Conservation (phyloP, 2,888 invertebrate genomes). For the Alitta virens region DNA sequence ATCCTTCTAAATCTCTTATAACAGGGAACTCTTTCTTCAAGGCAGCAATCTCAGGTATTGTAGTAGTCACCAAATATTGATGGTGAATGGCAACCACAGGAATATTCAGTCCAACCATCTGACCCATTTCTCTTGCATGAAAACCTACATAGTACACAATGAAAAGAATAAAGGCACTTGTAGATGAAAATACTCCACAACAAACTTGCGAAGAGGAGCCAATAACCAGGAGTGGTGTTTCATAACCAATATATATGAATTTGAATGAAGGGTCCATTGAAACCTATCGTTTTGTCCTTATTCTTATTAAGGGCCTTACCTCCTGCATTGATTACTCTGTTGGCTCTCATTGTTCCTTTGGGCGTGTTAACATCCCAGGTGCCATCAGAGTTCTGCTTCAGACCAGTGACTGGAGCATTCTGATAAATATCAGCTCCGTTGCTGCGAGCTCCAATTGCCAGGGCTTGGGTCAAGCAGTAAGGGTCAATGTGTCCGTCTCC, state of each 20-base stretch:
- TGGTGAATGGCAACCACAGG: conserved; percentile 59
- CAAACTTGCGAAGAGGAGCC: too few relatives aligned
- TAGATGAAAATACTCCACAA: too few relatives aligned
- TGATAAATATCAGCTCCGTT: conserved; percentile 52
- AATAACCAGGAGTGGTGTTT: too few relatives aligned
- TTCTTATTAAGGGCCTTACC: conserved; percentile 43
- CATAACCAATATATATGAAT: too few relatives aligned
- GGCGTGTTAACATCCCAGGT: conserved; percentile 50
- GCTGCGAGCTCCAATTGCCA: conserved; percentile 55
- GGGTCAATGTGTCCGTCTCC: conserved; percentile 59
- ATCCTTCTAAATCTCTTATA: conserved; percentile 57
- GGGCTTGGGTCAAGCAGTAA: conserved; percentile 56
- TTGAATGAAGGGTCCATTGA: too few relatives aligned
- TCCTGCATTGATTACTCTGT: conserved; percentile 57
- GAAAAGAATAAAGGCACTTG: too few relatives aligned
- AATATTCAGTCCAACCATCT: conserved; percentile 50
- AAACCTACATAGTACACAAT: too few relatives aligned
- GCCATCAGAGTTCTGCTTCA: conserved; percentile 41
- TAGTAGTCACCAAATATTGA: conserved; percentile 56
- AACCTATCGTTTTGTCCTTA: too few relatives aligned
- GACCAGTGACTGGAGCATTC: conserved; percentile 37
- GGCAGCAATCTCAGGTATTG: conserved; percentile 43
- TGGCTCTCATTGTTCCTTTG: conserved; percentile 46
- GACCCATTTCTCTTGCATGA: conserved; percentile 58
- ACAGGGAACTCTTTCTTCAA: conserved; percentile 53